phyloP scores from a whole-genome alignment of 1,140 invertebrate genomes.

The Apocrypta bakeri region DNA sequence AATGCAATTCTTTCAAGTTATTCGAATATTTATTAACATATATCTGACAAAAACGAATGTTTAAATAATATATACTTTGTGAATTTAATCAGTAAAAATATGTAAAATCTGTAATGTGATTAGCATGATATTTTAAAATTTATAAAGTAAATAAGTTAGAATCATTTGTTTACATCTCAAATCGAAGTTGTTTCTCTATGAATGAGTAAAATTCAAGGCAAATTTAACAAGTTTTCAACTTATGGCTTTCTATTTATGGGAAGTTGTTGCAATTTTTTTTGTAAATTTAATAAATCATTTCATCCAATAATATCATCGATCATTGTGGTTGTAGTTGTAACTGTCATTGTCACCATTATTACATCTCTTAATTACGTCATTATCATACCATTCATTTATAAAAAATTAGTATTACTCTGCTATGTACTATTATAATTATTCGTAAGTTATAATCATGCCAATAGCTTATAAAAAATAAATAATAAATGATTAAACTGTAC shows the following conservation, averaged over 20 bases:
- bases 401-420: constrained; percentile 51
- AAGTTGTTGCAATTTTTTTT: constrained; percentile 15
- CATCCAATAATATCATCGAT: constrained; percentile 38
- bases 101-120: not conserved
- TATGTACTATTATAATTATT: constrained; percentile 50
- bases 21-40: constrained; percentile 27
- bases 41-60: constrained; percentile 29
- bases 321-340: constrained; percentile 48
- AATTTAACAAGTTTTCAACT: constrained; percentile 27
- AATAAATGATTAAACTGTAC: constrained; percentile 46
- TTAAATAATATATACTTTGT: constrained; percentile 22
- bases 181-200: constrained; percentile 43
- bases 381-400: constrained; percentile 46
- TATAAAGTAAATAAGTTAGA: not conserved
- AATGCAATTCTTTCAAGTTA: constrained; percentile 20
- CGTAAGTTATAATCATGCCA: constrained; percentile 53
- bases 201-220: constrained; percentile 37
- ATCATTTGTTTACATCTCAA: not conserved
- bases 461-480: constrained; percentile 49
- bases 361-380: constrained; percentile 41
- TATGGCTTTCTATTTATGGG: constrained; percentile 18
- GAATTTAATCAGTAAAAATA: constrained; percentile 14
- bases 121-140: not conserved
- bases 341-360: constrained; percentile 42
- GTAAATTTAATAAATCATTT: constrained; percentile 45